Percentiles rank a stretch among this genome's conserved stretches.
Evolutionary conservation across 2,888 invertebrate genomes (phyloP).

Genomic region (Tipula lateralis): DNA sequence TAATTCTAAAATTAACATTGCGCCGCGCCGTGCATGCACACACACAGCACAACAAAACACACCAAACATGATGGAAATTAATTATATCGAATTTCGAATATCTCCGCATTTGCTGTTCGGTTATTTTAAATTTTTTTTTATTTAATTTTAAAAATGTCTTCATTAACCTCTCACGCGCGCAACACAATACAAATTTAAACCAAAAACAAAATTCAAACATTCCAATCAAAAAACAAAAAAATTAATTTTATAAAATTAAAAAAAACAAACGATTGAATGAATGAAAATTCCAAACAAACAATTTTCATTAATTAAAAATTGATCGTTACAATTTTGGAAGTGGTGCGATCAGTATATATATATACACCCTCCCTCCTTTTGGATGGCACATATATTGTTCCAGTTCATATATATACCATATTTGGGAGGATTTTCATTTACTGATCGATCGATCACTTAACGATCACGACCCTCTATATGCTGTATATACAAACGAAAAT

Average conservation of each 20-base stretch:
- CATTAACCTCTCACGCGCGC: conserved; percentile 9
- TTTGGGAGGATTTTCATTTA: not conserved
- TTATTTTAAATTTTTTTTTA: not conserved
- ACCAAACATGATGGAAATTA: conserved; percentile 11
- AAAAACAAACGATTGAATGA: not conserved
- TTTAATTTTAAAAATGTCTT: conserved; percentile 3
- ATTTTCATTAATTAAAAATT: not conserved
- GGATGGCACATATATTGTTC: not conserved
- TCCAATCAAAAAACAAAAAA: not conserved
- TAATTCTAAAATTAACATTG: conserved; percentile 5
- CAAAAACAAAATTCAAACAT: not conserved
- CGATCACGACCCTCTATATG: not conserved
- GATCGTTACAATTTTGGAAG: not conserved
- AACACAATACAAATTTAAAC: not conserved
- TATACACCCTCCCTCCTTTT: too few species aligned
- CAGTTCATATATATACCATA: not conserved
- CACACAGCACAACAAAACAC: not conserved
- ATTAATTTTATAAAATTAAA: not conserved
- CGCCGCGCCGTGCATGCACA: not conserved
- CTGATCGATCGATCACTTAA: not conserved
- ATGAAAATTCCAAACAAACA: not conserved
- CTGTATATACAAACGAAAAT: not conserved
- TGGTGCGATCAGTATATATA: too few species aligned
- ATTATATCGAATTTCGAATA: conserved; percentile 24
- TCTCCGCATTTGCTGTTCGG: not conserved